Evolutionary conservation across 2,113 vertebrate species (phyloP), one percentile per base, ranked within the genome.

Genomic region (Xiphophorus maculatus): DNA sequence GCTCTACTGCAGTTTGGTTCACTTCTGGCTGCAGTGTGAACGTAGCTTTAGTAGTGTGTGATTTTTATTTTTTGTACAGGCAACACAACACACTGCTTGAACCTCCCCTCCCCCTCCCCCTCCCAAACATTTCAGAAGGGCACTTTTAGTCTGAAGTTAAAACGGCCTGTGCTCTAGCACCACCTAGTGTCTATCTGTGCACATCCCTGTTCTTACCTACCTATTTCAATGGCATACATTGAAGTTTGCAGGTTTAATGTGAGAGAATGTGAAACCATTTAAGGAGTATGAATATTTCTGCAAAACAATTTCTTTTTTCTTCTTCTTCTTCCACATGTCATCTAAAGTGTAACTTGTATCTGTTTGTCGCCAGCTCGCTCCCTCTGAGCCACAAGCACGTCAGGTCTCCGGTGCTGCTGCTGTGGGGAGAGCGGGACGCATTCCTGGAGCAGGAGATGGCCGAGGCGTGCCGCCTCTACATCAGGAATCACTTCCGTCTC

Each of bases 371-470:
- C 87, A 99, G 97, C 90, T 97, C 95, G 82, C 94, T 99, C 54
- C 97, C 97, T 65, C 93, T 99, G 78, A 96, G 93, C 84, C 95
- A 96, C 66, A 96, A 95, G 64, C 93, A 96, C 65, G 96, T 99
- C 86, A 92, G 92, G 70, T 96, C 96, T 70, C 97, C 97, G 2
- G 97, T 98, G 22, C 87, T 98, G 77, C 93, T 99, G 63, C 93
- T 99, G 42, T 99, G 98, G 98, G 97, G 97, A 64, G 97, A 98
- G 89, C 95, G 94, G 70, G 97, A 99, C 35, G 96, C 96, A 0
- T 98, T 98, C 90, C 92, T 98, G 93, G 97, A 99, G 90, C 96
- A 95, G 81, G 96, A 98, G 72, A 98, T 98, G 97, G 97, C 97
- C 3, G 97, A 99, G 93, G 94, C 95, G 3, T 98, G 97, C 81